Evolutionary conservation across 2,888 invertebrate species (phyloP), one percentile per base, ranked within the genome.

Genomic region (Diaphora mendica): DNA sequence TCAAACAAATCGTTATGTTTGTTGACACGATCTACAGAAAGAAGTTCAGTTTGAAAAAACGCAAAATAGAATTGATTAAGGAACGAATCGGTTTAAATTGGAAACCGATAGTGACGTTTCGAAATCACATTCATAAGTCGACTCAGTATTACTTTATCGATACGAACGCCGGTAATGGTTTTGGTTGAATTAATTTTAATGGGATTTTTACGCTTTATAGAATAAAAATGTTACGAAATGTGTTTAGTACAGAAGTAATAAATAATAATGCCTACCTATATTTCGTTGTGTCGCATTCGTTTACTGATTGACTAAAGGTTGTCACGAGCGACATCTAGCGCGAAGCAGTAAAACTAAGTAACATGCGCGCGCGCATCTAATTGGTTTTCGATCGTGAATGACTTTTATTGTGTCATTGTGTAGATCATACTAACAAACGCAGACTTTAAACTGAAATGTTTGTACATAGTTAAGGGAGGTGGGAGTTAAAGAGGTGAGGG

Each of bases 31-130:
- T 89, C 87, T 87, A 89, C 88, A 89, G 88, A 89, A 92, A 91
- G 91, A 91, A 89, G 91, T 91, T 90, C 89, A 89, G 89, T 91
- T 92, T 88, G 88, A 92, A 94, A 70, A 93, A 94, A 94, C 89
- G 90, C 92, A 91, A 89, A 93, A 94, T 92, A 93, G 93, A 94
- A 95, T 94, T 94, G 95, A 94, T 94, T 95, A 94, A 94, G 95
- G 95, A 96, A 95, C 95, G 95, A 96, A 96, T 96, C 92, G 95
- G 91, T 93, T 94, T 95, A 95, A 95, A 95, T 96, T 95, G 95
- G 93, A 95, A 95, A 94, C 91, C 95, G 95, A 95, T 95, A 95
- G 95, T 95, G 95, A 94, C 92, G 94, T 95, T 95, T 94, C 93
- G 95, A 95, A 95, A 95, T 93, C 93, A 95, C 94, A 95, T 95